phyloP scores from a whole-genome alignment of 92 coral and sea anemone genomes.

The Palythoa heliodiscus region DNA sequence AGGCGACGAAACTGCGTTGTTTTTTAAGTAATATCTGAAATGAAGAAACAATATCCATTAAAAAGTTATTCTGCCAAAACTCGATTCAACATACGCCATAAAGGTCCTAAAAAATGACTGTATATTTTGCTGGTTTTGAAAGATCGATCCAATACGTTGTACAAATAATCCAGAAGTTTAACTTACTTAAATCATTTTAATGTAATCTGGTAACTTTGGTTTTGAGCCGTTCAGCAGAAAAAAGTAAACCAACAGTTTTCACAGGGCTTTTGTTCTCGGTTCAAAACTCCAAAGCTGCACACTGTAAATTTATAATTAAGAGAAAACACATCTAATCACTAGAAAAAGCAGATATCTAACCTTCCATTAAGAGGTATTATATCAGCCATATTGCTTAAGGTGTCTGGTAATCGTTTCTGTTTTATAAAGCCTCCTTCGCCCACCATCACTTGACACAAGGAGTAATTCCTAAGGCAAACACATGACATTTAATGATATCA shows the following conservation, averaged over 20 bases:
- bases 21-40: constrained; percentile 78
- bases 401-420: constrained; percentile 89
- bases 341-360: constrained; percentile 35
- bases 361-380: constrained; percentile 86
- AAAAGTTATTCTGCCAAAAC: background rate
- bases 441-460: constrained; percentile 94
- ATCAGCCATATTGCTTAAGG: constrained; percentile 78
- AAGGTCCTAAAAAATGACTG: too few species aligned
- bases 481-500: background rate
- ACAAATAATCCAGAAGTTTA: too few species aligned
- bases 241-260: too few species aligned
- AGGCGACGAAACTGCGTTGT: constrained; percentile 74
- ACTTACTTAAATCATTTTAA: too few species aligned
- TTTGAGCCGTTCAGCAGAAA: too few species aligned
- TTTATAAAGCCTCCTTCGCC: constrained; percentile 86
- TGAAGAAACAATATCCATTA: background rate
- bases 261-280: too few species aligned
- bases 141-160: too few species aligned
- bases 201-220: too few species aligned
- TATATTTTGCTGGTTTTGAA: too few species aligned
- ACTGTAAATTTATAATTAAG: background rate
- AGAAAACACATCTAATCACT: background rate
- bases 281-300: too few species aligned
- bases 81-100: background rate
- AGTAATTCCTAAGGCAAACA: constrained; percentile 70